Evolutionary conservation across 2,888 invertebrate species (phyloP).

Genomic region (Pollenia griseotomentosa): DNA sequence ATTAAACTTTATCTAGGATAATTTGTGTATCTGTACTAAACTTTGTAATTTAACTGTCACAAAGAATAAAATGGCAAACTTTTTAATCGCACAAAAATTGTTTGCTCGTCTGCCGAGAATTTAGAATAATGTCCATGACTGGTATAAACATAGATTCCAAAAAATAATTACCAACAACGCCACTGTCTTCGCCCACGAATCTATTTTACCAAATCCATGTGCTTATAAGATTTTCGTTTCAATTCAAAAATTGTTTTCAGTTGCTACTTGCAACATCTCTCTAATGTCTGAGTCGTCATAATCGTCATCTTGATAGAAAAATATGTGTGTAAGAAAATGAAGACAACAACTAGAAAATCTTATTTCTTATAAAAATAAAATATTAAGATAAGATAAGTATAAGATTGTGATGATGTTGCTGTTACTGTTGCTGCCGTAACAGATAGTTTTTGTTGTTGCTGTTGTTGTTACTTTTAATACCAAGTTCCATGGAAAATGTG

Average conservation of each 20-base stretch:
- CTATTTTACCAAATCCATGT: neutral
- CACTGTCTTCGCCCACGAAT: neutral
- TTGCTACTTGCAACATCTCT: slow-evolving; percentile 1
- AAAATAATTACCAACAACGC: neutral
- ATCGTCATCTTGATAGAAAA: slow-evolving; percentile 17
- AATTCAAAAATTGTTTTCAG: slow-evolving; percentile 22
- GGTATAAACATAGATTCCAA: neutral
- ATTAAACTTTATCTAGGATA: too few relatives aligned
- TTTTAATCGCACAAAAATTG: too few relatives aligned
- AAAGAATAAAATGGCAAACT: too few relatives aligned
- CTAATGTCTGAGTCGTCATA: slow-evolving; percentile 4
- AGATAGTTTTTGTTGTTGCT: neutral
- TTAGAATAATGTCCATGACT: too few relatives aligned
- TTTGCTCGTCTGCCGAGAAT: too few relatives aligned
- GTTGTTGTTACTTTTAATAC: slow-evolving; percentile 26
- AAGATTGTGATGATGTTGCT: slow-evolving; percentile 2
- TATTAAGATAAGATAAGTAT: slow-evolving; percentile 17
- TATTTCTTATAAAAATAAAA: slow-evolving; percentile 30
- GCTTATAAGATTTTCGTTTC: slow-evolving; percentile 26
- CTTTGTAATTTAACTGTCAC: too few relatives aligned
- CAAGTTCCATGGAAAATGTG: slow-evolving; percentile 54
- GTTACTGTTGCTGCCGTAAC: neutral
- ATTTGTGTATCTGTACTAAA: too few relatives aligned
- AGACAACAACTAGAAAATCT: slow-evolving; percentile 9
- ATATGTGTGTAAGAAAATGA: slow-evolving; percentile 3